Conservation (phyloP, 1,140 invertebrate genomes). For the Panonychus citri region DNA sequence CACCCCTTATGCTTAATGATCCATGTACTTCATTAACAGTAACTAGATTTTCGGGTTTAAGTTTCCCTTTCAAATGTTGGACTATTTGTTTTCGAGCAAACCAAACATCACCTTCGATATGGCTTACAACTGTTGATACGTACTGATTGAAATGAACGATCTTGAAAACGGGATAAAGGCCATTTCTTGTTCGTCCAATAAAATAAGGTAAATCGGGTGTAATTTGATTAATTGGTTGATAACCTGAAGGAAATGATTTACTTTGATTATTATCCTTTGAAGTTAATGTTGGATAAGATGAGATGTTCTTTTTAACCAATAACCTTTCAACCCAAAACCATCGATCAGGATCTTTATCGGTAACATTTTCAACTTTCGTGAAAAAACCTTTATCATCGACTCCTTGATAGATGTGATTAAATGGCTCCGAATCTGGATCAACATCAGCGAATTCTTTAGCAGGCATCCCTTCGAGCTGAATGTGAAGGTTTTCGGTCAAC, state of each 20-base stretch:
- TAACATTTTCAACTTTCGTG: neutral
- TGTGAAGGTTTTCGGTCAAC: neutral
- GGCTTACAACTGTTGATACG: neutral
- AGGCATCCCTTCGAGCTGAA: neutral
- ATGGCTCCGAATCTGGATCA: neutral
- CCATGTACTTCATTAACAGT: neutral
- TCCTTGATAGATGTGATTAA: neutral
- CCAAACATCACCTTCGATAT: neutral
- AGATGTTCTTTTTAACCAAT: neutral
- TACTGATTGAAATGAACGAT: neutral
- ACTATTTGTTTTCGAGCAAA: neutral
- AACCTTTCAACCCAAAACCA: conserved; percentile 2
- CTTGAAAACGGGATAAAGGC: neutral
- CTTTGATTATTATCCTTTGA: neutral
- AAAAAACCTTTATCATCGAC: neutral
- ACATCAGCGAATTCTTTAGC: neutral
- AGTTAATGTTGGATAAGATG: neutral
- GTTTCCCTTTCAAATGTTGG: neutral
- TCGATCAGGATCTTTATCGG: neutral
- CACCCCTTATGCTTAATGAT: neutral
- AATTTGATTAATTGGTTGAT: neutral
- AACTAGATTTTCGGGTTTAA: neutral
- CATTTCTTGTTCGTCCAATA: neutral
- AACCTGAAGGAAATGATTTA: neutral
- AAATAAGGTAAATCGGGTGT: neutral